Evolutionary conservation across 2,888 invertebrate species (phyloP).

Genomic region (Cataglyphis altisquamis): DNA sequence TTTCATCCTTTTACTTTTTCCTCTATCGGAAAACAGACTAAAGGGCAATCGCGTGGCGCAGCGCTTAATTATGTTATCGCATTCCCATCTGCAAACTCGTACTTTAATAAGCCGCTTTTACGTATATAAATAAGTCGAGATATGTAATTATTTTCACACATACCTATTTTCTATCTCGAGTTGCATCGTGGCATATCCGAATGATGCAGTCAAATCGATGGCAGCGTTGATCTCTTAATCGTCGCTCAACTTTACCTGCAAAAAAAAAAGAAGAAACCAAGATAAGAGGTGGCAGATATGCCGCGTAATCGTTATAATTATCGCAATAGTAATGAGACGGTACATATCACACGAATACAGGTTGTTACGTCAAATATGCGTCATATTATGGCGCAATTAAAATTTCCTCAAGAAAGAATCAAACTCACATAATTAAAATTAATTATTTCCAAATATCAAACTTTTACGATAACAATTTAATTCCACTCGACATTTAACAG

Average conservation of each 20-base stretch:
- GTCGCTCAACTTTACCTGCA: constrained; percentile 33
- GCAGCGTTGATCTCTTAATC: not conserved
- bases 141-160: not conserved
- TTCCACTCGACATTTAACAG: not conserved
- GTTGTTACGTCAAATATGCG: constrained; percentile 3
- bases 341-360: not conserved
- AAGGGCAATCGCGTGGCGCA: not conserved
- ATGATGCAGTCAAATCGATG: constrained; percentile 25
- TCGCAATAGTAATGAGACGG: constrained; percentile 3
- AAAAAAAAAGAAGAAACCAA: not conserved
- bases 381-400: constrained; percentile 19
- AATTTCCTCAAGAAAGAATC: not conserved
- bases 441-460: not conserved
- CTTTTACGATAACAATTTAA: not conserved
- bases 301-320: constrained; percentile 28
- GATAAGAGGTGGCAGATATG: constrained; percentile 2
- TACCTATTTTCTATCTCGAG: constrained; percentile 41
- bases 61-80: not conserved
- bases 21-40: not conserved
- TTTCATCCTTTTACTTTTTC: not conserved
- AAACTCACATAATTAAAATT: not conserved
- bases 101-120: not conserved
- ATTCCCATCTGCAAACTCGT: not conserved
- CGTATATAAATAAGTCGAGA: not conserved
- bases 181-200: constrained; percentile 37